These are phyloP conservation scores for Chlorocebus sabaeus DNA, from an alignment of 2,113 vertebrate species.

Conservation along the genomic window DNA sequence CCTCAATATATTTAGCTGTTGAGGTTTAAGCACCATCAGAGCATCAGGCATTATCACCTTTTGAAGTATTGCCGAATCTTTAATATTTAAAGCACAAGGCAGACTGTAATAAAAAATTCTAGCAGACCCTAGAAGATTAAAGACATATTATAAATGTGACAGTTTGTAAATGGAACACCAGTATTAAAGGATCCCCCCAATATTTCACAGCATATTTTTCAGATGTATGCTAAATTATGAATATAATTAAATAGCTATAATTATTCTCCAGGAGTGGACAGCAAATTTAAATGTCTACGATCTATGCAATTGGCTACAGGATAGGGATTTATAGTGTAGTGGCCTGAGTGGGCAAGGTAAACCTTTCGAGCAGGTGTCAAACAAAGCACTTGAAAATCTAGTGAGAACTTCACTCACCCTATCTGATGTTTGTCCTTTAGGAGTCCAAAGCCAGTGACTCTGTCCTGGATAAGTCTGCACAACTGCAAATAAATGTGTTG, in stretches of 20 bases:
- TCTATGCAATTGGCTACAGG: conserved; percentile 81
- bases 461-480: background rate
- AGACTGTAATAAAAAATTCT: conserved; percentile 89
- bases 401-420: conserved; percentile 62
- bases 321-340: conserved; percentile 63
- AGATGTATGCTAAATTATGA: conserved; percentile 89
- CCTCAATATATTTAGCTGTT: conserved; percentile 88
- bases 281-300: conserved; percentile 81
- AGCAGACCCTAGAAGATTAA: conserved; percentile 87
- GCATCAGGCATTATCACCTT: conserved; percentile 93
- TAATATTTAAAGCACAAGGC: conserved; percentile 95
- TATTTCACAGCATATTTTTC: conserved; percentile 87
- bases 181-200: conserved; percentile 84
- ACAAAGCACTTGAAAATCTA: conserved; percentile 72
- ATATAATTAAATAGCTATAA: conserved; percentile 89
- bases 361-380: conserved; percentile 54
- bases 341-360: conserved; percentile 65
- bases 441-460: conserved; percentile 2
- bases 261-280: conserved; percentile 85
- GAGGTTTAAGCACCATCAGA: conserved; percentile 88
- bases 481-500: background rate
- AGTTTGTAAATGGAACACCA: conserved; percentile 88
- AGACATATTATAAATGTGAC: conserved; percentile 88
- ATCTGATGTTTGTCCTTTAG: conserved; percentile 22
- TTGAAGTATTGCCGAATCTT: conserved; percentile 93